Base-by-base conservation (phyloP, 2,797 vertebrate genomes). In the Vireo griseus region DNA sequence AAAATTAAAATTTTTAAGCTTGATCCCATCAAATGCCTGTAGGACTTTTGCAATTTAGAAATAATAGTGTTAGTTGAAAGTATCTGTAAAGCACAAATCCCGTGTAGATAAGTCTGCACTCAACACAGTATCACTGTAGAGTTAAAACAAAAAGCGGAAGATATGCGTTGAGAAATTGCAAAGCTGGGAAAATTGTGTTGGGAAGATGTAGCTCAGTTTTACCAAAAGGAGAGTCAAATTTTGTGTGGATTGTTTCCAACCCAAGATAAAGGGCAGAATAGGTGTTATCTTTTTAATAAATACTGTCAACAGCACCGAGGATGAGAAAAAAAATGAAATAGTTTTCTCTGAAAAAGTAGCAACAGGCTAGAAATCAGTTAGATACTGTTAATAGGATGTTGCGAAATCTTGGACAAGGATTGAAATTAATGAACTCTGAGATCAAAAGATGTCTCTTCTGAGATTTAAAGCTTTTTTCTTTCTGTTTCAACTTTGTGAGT, bases 391-490 rank as follows among this genome's bases (percentile, higher is more conserved):
- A 59, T 19, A 59, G 44, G 21, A 29, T 4, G 16, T 75, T 81
- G 52, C 5, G 31, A 86, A 77, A 39, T 42, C 42, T 63, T 63
- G 48, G 47, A 39, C 48, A 61, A 71, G 19, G 50, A 63, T 68
- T 81, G 61, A 86, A 91, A 74, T 62, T 39, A 31, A 73, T 83
- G 44, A 75, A 62, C 57, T 75, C 33, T 10, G 22, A 71, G 47
- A 88, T 69, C 69, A 81, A 78, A 40, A 84, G 44, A 37, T 69
- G 11, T 88, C 25, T 80, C 26, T 59, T 71, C 24, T 31, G 80
- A 91, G 54, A 37, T 68, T 69, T 58, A 52, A 20, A 69, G 31
- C 33, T 78, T 81, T 52, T 65, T 80, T 57, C 10, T 45, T 75
- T 79, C 25, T 18, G 9, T 48, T 92, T 75, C 65, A 81, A 31